Conservation (phyloP, 2,113 vertebrate species). For the Arothron firmamentum region DNA sequence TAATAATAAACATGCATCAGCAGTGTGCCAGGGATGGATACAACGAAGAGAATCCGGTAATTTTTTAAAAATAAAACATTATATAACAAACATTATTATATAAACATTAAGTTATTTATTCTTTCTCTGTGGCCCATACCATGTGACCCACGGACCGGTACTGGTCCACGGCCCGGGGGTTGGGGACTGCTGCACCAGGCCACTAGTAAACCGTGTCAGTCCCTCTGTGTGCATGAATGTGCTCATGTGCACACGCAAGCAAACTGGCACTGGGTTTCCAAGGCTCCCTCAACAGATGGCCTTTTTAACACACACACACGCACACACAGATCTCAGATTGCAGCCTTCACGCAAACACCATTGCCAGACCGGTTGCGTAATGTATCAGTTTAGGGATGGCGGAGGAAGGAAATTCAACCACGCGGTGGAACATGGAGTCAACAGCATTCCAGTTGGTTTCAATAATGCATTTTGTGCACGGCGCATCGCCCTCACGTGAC, state of each 20-base stretch:
- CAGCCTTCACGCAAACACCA: constrained; percentile 28
- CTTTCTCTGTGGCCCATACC: no score
- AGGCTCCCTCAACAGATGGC: constrained; percentile 60
- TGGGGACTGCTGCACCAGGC: no score
- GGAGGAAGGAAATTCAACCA: constrained; percentile 27
- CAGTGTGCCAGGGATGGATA: no score
- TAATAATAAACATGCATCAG: no score
- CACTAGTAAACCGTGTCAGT: no score
- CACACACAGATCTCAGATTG: constrained; percentile 25
- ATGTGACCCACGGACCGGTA: no score
- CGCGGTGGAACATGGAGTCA: constrained; percentile 21
- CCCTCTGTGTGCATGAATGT: constrained; percentile 3
- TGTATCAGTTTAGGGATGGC: constrained; percentile 37
- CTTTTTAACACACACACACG: constrained; percentile 41
- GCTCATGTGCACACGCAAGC: constrained; percentile 11
- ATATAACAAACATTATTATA: no score
- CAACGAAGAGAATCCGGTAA: no score
- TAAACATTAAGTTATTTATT: no score
- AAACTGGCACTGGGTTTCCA: constrained; percentile 34
- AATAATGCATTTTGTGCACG: neutral
- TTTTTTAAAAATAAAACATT: no score
- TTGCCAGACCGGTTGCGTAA: constrained; percentile 53
- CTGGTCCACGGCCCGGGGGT: no score
- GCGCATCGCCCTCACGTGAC: neutral
- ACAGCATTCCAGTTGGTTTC: neutral